Percentiles rank a stretch among this genome's conserved stretches.
Evolutionary conservation across 1,140 invertebrate species (phyloP).

Genomic region (Venustaconcha ellipsiformis): DNA sequence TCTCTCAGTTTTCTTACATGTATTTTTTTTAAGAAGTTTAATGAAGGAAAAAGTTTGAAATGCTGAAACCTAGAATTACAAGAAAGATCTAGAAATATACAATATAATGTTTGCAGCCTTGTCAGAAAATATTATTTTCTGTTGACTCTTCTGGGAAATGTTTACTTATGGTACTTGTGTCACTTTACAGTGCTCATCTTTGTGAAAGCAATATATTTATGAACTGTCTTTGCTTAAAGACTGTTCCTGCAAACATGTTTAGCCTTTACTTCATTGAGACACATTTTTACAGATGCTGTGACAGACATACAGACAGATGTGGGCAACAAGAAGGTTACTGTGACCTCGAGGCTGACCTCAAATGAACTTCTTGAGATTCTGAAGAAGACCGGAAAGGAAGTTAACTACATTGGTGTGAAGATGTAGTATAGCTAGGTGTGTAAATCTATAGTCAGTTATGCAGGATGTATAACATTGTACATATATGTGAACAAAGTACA

Average conservation of each 20-base stretch:
- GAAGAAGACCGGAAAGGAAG: constrained; percentile 68
- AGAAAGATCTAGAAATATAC: too few relatives aligned
- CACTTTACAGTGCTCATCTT: not conserved
- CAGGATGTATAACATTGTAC: too few relatives aligned
- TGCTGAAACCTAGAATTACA: too few relatives aligned
- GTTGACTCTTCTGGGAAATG: not conserved
- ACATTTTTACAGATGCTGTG: constrained; percentile 53
- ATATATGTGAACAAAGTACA: too few relatives aligned
- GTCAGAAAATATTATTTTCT: not conserved
- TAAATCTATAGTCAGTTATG: too few relatives aligned
- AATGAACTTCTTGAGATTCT: constrained; percentile 65
- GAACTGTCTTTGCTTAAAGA: not conserved
- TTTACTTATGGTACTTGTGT: not conserved
- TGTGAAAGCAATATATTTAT: not conserved
- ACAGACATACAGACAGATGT: constrained; percentile 65
- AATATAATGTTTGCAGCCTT: not conserved
- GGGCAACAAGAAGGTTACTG: constrained; percentile 60
- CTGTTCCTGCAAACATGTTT: too few relatives aligned
- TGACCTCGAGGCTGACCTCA: constrained; percentile 60
- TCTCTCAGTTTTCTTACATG: too few relatives aligned
- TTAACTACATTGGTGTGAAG: constrained; percentile 2
- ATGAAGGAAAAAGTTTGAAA: too few relatives aligned
- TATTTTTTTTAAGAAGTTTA: too few relatives aligned
- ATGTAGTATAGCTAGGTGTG: not conserved
- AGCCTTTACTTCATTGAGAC: not conserved